phyloP scores from a whole-genome alignment of 2,797 vertebrate species.

The Anomalospiza imberbis region DNA sequence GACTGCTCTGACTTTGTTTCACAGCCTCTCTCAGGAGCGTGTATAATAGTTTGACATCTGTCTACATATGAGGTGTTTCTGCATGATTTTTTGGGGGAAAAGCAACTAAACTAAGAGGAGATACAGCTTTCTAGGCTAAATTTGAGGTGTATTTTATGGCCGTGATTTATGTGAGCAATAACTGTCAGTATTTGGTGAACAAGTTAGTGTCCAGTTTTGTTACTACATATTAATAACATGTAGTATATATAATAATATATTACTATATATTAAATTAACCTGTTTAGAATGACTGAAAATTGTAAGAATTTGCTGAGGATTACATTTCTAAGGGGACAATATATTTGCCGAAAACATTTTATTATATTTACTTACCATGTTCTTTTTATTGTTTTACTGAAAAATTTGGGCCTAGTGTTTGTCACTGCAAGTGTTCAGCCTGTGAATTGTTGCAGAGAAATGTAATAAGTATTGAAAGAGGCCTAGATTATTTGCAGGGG shows the following conservation, averaged over 20 bases:
- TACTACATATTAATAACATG: neutral
- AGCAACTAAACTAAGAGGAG: neutral
- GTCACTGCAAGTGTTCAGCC: neutral
- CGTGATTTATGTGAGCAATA: neutral
- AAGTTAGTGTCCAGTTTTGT: conserved; percentile 23
- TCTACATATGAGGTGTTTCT: neutral
- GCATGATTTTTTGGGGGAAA: neutral
- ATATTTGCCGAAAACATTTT: conserved; percentile 51
- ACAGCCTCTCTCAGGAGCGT: neutral
- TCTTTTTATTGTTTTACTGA: conserved; percentile 19
- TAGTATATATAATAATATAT: neutral
- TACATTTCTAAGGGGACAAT: conserved; percentile 45
- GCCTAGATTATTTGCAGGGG: conserved; percentile 30
- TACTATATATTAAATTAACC: conserved; percentile 47
- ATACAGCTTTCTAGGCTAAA: neutral
- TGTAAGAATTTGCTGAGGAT: conserved; percentile 55
- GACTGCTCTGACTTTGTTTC: neutral
- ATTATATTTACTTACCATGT: conserved; percentile 25
- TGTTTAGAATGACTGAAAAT: conserved; percentile 47
- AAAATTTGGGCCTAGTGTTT: conserved; percentile 9
- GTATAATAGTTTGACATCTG: neutral
- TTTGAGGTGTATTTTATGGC: neutral
- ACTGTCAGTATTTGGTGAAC: conserved; percentile 26
- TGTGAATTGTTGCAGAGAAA: conserved; percentile 23
- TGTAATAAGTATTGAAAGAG: conserved; percentile 36